Base-by-base conservation (phyloP, 2,888 invertebrate species). In the Cosmia pyralina region DNA sequence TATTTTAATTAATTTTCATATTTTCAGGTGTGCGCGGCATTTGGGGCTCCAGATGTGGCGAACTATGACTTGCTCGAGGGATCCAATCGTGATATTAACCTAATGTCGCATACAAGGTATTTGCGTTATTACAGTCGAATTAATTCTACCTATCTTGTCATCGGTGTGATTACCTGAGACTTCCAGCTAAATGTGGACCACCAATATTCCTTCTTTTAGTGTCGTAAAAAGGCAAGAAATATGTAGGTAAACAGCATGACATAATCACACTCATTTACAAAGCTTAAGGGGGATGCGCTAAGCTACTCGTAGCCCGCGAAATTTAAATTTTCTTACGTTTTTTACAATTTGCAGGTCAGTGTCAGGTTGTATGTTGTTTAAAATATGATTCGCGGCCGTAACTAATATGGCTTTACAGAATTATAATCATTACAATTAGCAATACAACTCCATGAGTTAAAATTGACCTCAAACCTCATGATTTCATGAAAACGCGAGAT, bases 11-110 rank as follows among this genome's bases (percentile, higher is more conserved):
- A 15, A 17, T 15, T 50, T 3, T 50, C 0, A 41, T 70, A 5
- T 44, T 87, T 87, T 28, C 76, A 93, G 93, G 84, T 87, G 1
- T 87, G 88, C 60, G 75, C 89, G 13, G 82, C 89, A 8, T 83
- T 88, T 46, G 90, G 89, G 2, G 87, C 92, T 28, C 72, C 91
- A 17, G 84, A 89, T 17, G 72, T 72, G 22, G 69, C 77, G 0
- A 66, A 65, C 38, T 70, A 88, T 63, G 84, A 87, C 6, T 69
- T 92, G n/a, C 59, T 88, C 28, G 74, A 89, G 4, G 85, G 84
- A 22, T 87, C 90, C 28, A 88, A 84, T 28, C 87, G 88, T 46
- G 86, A 91, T 44, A 22, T 88, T 3, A 88, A 90, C 46, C 63
- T 93, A 10, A 77, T 89, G 48, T 86, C 79, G 15, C 44, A 83